Conservation (phyloP, 35 echinoderm and acorn worm species). For the Nesometra sesokonis region DNA sequence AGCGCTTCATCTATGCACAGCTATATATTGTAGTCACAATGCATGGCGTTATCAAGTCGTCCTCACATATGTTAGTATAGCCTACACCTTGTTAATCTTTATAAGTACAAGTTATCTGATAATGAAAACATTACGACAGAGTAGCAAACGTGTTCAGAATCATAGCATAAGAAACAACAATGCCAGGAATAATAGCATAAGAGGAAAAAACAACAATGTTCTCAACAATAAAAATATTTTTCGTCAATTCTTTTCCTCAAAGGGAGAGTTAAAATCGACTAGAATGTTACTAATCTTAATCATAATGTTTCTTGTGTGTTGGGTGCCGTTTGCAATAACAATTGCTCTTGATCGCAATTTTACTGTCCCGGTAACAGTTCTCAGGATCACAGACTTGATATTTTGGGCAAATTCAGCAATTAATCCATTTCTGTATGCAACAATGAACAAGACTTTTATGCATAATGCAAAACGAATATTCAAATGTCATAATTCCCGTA, state of each 20-base stretch:
- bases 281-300: background rate
- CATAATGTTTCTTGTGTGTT: background rate
- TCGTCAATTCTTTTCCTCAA: background rate
- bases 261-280: background rate
- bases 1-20: background rate
- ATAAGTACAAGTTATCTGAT: background rate
- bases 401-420: background rate
- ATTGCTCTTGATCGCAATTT: background rate
- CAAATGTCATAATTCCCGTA: no score
- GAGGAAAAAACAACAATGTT: no score
- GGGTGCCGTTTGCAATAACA: background rate
- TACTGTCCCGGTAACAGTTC: background rate
- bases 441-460: background rate
- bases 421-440: background rate
- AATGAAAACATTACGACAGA: background rate
- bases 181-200: no score
- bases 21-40: background rate
- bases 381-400: background rate
- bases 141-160: background rate
- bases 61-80: background rate
- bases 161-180: background rate
- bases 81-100: background rate
- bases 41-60: background rate
- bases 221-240: no score
- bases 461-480: background rate